Evolutionary conservation across 2,797 vertebrate genomes (phyloP).

Genomic region (Poecilia wingei): DNA sequence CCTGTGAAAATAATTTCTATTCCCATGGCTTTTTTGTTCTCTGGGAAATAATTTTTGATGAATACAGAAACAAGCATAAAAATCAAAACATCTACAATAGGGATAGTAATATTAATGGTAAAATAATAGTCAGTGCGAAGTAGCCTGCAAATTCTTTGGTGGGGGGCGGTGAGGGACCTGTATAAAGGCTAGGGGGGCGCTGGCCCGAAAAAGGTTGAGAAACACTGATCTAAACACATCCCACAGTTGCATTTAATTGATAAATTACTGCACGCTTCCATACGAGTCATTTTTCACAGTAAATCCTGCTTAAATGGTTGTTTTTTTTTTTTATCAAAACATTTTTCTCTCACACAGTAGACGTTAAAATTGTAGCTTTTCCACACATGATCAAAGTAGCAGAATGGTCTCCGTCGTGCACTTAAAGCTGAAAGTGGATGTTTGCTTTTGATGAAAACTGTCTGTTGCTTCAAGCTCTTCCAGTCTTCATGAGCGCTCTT

Average conservation of each 20-base stretch:
- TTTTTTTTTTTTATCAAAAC: constrained; percentile 21
- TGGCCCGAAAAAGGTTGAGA: too few species aligned
- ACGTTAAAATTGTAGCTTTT: constrained; percentile 26
- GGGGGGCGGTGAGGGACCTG: too few species aligned
- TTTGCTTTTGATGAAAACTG: constrained; percentile 21
- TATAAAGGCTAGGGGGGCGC: too few species aligned
- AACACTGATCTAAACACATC: neutral
- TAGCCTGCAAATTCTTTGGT: too few species aligned
- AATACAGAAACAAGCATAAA: too few species aligned
- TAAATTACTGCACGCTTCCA: constrained; percentile 18
- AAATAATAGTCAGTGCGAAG: too few species aligned
- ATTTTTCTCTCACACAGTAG: constrained; percentile 25
- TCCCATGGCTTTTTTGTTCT: too few species aligned
- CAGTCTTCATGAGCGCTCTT: neutral
- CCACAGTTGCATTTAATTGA: constrained; percentile 23
- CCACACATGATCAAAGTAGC: constrained; percentile 36
- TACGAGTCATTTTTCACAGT: constrained; percentile 7
- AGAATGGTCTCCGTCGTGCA: constrained; percentile 23
- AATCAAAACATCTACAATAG: too few species aligned
- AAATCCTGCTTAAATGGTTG: constrained; percentile 20
- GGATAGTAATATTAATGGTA: too few species aligned
- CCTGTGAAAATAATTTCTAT: too few species aligned
- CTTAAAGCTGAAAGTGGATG: constrained; percentile 19
- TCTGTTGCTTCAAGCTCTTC: constrained; percentile 8
- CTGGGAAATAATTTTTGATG: too few species aligned